Base-by-base conservation (phyloP, 92 coral and sea anemone genomes). In the Porites rus region DNA sequence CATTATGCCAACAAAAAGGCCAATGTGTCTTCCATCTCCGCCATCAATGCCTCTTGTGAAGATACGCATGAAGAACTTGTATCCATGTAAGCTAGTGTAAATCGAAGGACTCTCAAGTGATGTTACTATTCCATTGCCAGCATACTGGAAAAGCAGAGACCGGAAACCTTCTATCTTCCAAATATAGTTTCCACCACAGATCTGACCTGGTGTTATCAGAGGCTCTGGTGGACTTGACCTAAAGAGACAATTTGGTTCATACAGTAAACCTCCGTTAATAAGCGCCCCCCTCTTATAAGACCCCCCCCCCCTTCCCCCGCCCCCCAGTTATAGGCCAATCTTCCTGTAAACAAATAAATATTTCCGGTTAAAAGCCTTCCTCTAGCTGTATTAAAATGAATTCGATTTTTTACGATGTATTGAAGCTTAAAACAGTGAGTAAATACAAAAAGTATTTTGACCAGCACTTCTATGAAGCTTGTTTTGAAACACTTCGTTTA, bases 1-100 rank as follows among this genome's bases (percentile, higher is more conserved):
- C 94, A 88, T 88, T 95, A 94, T 94, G 86, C 92, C 95, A 18
- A 94, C 92, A 69, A 94, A 92, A 31, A 94, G 82, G 22, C 93
- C 86, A 72, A 94, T 76, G 74, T 94, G 93, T 3, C 83, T 38
- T 6, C 94, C 93, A 71, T 81, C 77, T 1, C 97, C 92, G 6
- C 83, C 74, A 65, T 86, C 91, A 51, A 92, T 93, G 20, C 97
- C 97, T 25, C 86, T 92, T 24, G 90, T 73, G 76, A 86, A 86
- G 75, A 94, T 76, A 50, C 93, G 63, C 60, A 94, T 81, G 69
- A 95, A 92, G 78, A 94, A 71, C 68, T 94, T 94, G 81, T 94
- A 90, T 2, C 97, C 97, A 43, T 89, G 89, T 22, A 92, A 72
- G 80, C 87, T 80, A 24, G 93, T 94, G 72, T 89, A 89, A 65